Percentiles rank a stretch among this genome's conserved stretches.
phyloP scores from a whole-genome alignment of 2,113 vertebrate genomes.

The Misgurnus anguillicaudatus region DNA sequence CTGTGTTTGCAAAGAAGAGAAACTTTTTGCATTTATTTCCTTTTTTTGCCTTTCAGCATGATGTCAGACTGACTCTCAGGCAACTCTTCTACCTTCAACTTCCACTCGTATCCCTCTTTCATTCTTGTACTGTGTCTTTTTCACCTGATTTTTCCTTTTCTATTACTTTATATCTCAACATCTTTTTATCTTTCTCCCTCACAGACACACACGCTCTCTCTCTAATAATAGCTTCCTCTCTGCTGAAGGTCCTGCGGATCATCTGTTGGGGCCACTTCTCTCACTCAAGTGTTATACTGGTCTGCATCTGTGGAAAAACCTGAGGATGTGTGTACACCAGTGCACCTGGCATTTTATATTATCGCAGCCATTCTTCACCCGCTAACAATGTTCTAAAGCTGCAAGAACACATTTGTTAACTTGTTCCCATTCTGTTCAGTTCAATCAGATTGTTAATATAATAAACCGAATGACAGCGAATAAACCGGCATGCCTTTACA shows the following conservation, averaged over 20 bases:
- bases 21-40: no score
- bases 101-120: neutral
- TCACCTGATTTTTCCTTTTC: neutral
- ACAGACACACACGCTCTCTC: neutral
- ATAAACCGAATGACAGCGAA: neutral
- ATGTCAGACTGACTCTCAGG: no score
- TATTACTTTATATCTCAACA: neutral
- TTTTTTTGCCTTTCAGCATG: no score
- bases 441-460: constrained; percentile 16
- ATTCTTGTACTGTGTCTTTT: neutral
- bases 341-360: constrained; percentile 14
- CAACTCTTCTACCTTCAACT: neutral
- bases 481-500: neutral
- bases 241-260: neutral
- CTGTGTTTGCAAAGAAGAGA: no score
- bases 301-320: neutral
- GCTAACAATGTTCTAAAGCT: constrained; percentile 14
- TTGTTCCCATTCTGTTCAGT: constrained; percentile 2
- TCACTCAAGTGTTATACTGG: neutral
- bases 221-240: constrained; percentile 15
- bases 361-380: neutral
- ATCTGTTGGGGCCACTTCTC: neutral
- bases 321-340: neutral
- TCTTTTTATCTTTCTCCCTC: neutral
- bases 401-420: neutral